phyloP scores from a whole-genome alignment of 2,113 vertebrate species.

The Amia ocellicauda region DNA sequence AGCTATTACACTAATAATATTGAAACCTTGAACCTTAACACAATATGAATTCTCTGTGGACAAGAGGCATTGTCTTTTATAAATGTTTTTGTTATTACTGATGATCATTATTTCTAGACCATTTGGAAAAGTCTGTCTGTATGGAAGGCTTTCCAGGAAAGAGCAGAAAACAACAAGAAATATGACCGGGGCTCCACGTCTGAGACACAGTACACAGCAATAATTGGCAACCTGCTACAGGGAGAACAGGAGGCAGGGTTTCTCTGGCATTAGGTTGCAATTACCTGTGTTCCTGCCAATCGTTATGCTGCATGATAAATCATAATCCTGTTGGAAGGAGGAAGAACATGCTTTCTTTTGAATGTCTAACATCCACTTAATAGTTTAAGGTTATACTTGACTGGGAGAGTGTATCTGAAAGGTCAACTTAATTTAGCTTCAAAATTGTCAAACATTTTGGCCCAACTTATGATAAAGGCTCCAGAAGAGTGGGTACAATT shows the following conservation, averaged over 20 bases:
- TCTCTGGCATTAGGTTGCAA: background rate
- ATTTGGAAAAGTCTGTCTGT: background rate
- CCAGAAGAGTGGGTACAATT: background rate
- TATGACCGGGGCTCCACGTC: too few species aligned
- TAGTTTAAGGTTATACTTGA: too few species aligned
- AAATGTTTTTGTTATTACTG: too few species aligned
- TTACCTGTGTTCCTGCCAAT: background rate
- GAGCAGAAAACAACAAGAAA: too few species aligned
- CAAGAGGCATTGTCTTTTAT: too few species aligned
- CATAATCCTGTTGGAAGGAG: background rate
- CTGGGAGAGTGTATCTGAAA: background rate
- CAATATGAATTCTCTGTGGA: too few species aligned
- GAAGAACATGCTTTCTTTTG: background rate
- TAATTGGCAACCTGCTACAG: background rate
- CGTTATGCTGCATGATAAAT: background rate
- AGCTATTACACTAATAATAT: too few species aligned
- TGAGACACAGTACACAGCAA: background rate
- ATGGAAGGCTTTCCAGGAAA: too few species aligned
- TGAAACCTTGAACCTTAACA: too few species aligned
- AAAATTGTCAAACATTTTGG: background rate
- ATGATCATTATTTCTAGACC: background rate
- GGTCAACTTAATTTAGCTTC: conserved; percentile 6
- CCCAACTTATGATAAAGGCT: background rate
- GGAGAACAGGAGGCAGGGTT: background rate
- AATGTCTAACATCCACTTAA: too few species aligned